Base-by-base conservation (phyloP, 1,140 invertebrate genomes). In the Tetraneura akinire region DNA sequence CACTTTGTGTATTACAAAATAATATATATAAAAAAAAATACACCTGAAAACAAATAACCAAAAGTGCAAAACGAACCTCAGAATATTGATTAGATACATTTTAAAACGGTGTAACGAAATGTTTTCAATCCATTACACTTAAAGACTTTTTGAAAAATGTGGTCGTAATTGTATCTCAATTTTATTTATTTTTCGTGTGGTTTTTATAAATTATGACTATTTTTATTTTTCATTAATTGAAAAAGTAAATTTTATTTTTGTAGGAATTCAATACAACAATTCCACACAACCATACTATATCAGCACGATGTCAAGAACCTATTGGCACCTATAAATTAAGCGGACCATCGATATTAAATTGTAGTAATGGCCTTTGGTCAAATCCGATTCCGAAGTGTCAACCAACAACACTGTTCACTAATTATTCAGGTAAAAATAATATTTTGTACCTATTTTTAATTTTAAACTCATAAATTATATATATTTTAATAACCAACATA, bases 341-440 rank as follows among this genome's bases (percentile, higher is more conserved):
- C 73, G 89, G 94, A 80, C 88, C 91, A 83, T 86, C 90, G 18
- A 85, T 87, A 80, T 86, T 93, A 2, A 87, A 90, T 6, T 96
- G 94, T 85, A 90, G 91, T 55, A 94, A 96, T 83, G 93, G 93
- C 0, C 87, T 88, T 29, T 96, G 93, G 93, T 90, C 88, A 10
- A 88, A 89, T 1, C 88, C 90, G 80, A 85, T 92, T 83, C 93
- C 93, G 3, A 89, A 90, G 78, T 96, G 93, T 85, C 90, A 93
- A 83, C 90, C 91, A 26, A 95, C 93, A 32, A 94, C 93, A 1
- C 85, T 93, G 2, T 87, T 94, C 64, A 93, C 92, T 60, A 95
- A 95, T 86, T 94, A 93, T 85, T 94, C 93, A 82, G 91, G 92
- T 37, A 37, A n/a, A n/a, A n/a, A n/a, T n/a, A n/a, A n/a, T n/a